Conservation (phyloP, 2,797 vertebrate genomes). For the Bradypodion ventrale region DNA sequence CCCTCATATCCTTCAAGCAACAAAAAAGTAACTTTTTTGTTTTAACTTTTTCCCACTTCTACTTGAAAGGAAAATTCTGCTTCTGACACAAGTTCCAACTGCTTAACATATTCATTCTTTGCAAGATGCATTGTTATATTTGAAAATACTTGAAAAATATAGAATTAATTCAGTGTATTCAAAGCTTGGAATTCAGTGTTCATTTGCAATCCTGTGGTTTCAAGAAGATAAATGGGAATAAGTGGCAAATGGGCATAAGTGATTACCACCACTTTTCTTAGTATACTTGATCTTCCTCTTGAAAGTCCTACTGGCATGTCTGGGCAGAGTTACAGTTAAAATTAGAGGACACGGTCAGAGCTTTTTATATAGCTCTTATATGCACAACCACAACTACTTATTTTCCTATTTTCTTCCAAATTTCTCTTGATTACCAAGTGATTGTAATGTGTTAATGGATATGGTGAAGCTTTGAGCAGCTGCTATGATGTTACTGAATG, state of each 20-base stretch:
- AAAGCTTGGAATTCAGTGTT: not conserved
- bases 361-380: not conserved
- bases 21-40: not conserved
- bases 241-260: too few relatives aligned
- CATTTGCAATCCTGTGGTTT: not conserved
- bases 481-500: not conserved
- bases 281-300: constrained; percentile 1
- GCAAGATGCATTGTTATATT: not conserved
- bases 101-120: not conserved
- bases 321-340: not conserved
- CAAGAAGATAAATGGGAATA: constrained; percentile 5
- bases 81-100: not conserved
- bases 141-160: not conserved
- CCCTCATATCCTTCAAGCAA: not conserved
- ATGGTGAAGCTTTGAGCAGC: not conserved
- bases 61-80: not conserved
- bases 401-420: constrained; percentile 9
- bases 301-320: not conserved
- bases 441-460: not conserved
- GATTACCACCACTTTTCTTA: not conserved
- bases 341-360: not conserved
- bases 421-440: not conserved
- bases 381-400: not conserved
- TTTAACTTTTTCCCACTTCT: not conserved
- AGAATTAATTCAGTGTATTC: constrained; percentile 7